Evolutionary conservation across 2,888 invertebrate species (phyloP), one percentile per base, ranked within the genome.

Genomic region (Mycogona germanica): DNA sequence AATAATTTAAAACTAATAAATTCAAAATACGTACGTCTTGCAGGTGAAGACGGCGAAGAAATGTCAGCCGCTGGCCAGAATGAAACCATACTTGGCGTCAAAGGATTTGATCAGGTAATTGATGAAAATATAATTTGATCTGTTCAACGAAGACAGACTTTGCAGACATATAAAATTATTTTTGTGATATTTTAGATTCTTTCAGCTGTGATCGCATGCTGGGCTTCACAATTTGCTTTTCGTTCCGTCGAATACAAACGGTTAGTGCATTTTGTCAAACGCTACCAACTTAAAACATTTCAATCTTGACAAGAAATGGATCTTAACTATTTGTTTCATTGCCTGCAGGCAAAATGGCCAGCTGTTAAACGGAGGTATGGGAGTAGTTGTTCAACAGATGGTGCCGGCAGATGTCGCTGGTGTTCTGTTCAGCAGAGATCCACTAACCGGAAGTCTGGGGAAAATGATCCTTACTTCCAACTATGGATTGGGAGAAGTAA

Each of bases 21-120:
- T n/a, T n/a, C n/a, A n/a, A n/a, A n/a, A n/a, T n/a, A n/a, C n/a
- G n/a, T n/a, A n/a, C n/a, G n/a, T n/a, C n/a, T n/a, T n/a, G 9
- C 9, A 40, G 81, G 82, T 3, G 89, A 89, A 72, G 88, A 89
- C 67, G 79, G 82, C 6, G 79, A 80, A 56, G 84, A 84, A 49
- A 70, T 84, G 12, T 87, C 87, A 0, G 81, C 84, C 2, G 88
- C 88, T 0, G 88, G 88, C 1, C 88, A 89, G 71, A 84, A 88
- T 70, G 80, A 81, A 56, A 86, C 86, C 0, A 77, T 80, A 57
- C 72, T 89, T 2, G 84, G 86, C 1, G 78, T 84, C 51, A 67
- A 66, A 35, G 75, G 73, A 1, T 56, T 59, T 4, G 53, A 59
- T 48, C 70, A 68, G 9, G 64, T 58, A 55, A n/a, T n/a, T 44